Percentiles rank a stretch among this genome's conserved stretches.
These are phyloP conservation scores for Tetanocera ferruginea DNA, from an alignment of 2,888 invertebrate genomes.

Conservation along the genomic window DNA sequence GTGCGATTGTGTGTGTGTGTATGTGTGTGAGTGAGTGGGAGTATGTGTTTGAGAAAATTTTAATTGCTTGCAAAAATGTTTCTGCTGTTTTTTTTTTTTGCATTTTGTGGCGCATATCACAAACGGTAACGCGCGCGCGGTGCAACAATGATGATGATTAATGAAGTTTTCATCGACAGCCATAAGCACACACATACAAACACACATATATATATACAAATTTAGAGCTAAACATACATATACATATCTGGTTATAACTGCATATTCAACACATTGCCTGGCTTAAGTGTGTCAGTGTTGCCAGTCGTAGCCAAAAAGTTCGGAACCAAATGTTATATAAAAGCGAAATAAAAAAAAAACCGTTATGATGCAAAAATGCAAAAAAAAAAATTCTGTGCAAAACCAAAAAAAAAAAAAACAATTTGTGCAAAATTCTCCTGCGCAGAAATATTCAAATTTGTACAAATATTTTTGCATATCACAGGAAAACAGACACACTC, in stretches of 20 bases:
- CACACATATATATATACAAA: not conserved
- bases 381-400: not conserved
- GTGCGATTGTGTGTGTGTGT: not conserved
- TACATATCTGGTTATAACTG: no score
- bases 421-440: not conserved
- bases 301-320: not conserved
- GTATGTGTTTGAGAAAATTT: conserved; percentile 36
- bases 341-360: not conserved
- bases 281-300: conserved; percentile 11
- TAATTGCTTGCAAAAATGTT: conserved; percentile 22
- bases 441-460: conserved; percentile 25
- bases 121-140: not conserved
- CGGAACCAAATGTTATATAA: not conserved
- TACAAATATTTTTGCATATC: not conserved
- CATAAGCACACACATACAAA: conserved; percentile 6
- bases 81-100: not conserved
- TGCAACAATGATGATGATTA: conserved; percentile 27
- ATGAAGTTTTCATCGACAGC: conserved; percentile 25
- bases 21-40: conserved; percentile 4
- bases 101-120: not conserved
- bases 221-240: not conserved
- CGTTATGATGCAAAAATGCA: not conserved
- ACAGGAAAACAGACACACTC: conserved; percentile 1
- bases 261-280: not conserved
- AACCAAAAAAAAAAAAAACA: no score